Evolutionary conservation across 2,113 vertebrate species (phyloP).

Genomic region (Chascanopsetta lugubris): DNA sequence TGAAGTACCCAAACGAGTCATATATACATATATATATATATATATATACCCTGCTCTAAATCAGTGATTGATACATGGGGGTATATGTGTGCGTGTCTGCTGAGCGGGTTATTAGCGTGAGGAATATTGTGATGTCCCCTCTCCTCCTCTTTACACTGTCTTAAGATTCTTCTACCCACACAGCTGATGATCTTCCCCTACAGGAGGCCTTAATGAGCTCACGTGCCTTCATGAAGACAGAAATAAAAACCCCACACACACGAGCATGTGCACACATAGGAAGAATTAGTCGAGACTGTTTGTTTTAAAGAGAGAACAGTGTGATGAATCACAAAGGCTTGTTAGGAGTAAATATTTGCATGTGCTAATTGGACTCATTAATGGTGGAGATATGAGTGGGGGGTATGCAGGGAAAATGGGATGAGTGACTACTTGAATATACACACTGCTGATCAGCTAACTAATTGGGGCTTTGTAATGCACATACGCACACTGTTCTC

Average conservation of each 20-base stretch:
- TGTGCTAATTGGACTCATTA: slow-evolving; percentile 82
- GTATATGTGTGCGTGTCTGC: slow-evolving; percentile 48
- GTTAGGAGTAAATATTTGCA: slow-evolving; percentile 81
- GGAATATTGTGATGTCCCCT: slow-evolving; percentile 34
- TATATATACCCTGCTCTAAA: too few relatives aligned
- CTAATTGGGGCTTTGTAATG: slow-evolving; percentile 76
- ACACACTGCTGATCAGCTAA: slow-evolving; percentile 66
- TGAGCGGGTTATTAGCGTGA: slow-evolving; percentile 27
- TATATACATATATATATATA: too few relatives aligned
- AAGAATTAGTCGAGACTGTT: slow-evolving; percentile 47
- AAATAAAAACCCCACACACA: slow-evolving; percentile 17
- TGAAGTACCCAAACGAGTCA: too few relatives aligned
- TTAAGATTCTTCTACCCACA: slow-evolving; percentile 55
- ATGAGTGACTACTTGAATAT: slow-evolving; percentile 67
- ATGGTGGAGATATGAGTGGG: slow-evolving; percentile 61
- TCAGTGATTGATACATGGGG: slow-evolving; percentile 58
- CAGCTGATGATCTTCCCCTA: slow-evolving; percentile 69
- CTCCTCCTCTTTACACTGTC: slow-evolving; percentile 35
- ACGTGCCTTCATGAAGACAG: slow-evolving; percentile 50
- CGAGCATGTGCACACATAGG: background rate
- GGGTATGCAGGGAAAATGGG: slow-evolving; percentile 40
- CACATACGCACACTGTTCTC: slow-evolving; percentile 39
- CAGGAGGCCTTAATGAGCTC: slow-evolving; percentile 72
- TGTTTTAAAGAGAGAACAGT: slow-evolving; percentile 69
- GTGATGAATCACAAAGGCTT: slow-evolving; percentile 76